Conservation (phyloP, 2,888 invertebrate genomes). For the Tetheella fluctuosa region DNA sequence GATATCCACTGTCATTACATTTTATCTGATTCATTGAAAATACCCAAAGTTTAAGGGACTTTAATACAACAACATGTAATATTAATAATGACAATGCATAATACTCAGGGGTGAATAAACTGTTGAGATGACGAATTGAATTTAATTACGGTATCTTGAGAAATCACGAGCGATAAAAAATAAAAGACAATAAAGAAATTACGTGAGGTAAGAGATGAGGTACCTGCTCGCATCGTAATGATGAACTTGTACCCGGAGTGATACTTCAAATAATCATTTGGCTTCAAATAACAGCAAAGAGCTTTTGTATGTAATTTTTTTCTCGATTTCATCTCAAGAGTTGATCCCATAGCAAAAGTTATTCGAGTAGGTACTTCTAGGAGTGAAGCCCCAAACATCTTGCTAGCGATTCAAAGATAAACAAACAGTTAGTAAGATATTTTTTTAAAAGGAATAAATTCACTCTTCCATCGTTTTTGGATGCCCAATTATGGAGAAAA, state of each 20-base stretch:
- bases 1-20: background rate
- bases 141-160: background rate
- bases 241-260: background rate
- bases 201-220: background rate
- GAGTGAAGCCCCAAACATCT: too few species aligned
- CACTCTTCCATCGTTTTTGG: too few species aligned
- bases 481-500: too few species aligned
- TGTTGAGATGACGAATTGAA: slow-evolving; percentile 10
- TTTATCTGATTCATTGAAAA: background rate
- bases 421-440: too few species aligned
- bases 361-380: too few species aligned
- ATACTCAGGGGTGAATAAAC: slow-evolving; percentile 9
- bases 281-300: too few species aligned
- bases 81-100: background rate
- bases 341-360: too few species aligned
- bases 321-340: too few species aligned
- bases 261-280: background rate
- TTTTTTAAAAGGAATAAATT: too few species aligned
- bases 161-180: background rate
- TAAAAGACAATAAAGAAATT: slow-evolving; percentile 1
- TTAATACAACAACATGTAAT: background rate
- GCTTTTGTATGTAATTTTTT: too few species aligned
- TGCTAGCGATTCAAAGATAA: too few species aligned
- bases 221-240: background rate
- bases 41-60: background rate